Evolutionary conservation across 2,888 invertebrate genomes (phyloP), one percentile per base, ranked within the genome.

Genomic region (Dicyrtoma fusca): DNA sequence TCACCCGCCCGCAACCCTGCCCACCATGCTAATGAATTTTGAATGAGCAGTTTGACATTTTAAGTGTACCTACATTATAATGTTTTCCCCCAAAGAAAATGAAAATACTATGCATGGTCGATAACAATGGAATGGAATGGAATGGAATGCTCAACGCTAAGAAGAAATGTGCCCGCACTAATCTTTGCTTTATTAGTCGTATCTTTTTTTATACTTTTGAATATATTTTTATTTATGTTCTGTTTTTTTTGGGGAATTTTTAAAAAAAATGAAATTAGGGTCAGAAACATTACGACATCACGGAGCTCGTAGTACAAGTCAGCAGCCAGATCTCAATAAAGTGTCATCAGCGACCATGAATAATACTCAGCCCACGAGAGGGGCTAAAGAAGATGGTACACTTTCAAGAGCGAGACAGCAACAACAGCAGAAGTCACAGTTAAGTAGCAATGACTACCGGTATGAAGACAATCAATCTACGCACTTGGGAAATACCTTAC

Each of bases 341-440:
- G 10, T 45, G 23, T n/a, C 68, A 13, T 10, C 59, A 21, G n/a
- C 13, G 19, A 53, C 17, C 19, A 26, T 19, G 42, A 55, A 45
- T 25, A 57, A 26, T 19, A 42, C 61, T 44, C 13, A n/a, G 34
- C 8, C 34, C 34, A 34, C 3, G 34, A 8, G 57, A 57, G 57
- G 44, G 1, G 8, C 17, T 4, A 68, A 57, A 17, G 57, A 68
- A n/a, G 57, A 68, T 47, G 65, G 65, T 6, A 65, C 65, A 13
- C 14, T 66, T 0, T 23, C 21, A 14, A 53, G 55, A 45, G 17
- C 44, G 13, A 34, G 55, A 42, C 86, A 85, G 85, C 86, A 84
- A 83, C 84, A 85, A 82, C 84, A 85, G 81, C 85, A 85, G 82
- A 83, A 85, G 81, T 85, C 85, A 79, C 86, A 85, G 82, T 70